A percentile compares a stretch with the other conserved stretches of the same genome.
Conservation (phyloP, 1,140 invertebrate species). For the Sarcophaga peregrina region DNA sequence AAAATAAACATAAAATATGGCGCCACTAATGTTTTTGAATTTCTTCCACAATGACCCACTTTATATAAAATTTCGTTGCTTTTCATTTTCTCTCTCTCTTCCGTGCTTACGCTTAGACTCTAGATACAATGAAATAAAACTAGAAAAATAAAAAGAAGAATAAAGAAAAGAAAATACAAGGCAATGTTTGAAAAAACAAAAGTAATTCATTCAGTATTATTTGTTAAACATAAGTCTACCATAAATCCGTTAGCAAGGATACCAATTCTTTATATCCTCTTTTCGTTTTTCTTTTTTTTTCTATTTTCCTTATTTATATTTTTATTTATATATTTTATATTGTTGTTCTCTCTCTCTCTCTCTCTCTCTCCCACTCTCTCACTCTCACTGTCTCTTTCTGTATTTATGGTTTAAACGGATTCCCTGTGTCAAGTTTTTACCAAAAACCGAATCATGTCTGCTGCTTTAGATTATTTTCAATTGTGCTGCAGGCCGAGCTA, state of each 20-base stretch:
- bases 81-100: not conserved
- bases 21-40: conserved; percentile 32
- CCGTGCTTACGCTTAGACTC: not conserved
- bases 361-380: too few relatives aligned
- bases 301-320: too few relatives aligned
- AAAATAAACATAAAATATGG: conserved; percentile 8
- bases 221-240: conserved; percentile 27
- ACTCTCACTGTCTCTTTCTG: too few relatives aligned
- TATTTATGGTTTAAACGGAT: too few relatives aligned
- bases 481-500: too few relatives aligned
- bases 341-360: too few relatives aligned
- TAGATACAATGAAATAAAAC: not conserved
- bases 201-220: not conserved
- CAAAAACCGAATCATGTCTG: too few relatives aligned
- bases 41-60: conserved; percentile 10
- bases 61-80: not conserved
- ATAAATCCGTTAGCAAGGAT: conserved; percentile 24
- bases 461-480: too few relatives aligned
- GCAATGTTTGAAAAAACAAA: conserved; percentile 18
- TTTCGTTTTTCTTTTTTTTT: not conserved
- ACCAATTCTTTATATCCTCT: conserved; percentile 17
- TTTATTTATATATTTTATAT: too few relatives aligned
- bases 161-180: not conserved
- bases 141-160: too few relatives aligned
- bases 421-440: too few relatives aligned